Evolutionary conservation across 2,797 vertebrate genomes (phyloP), one percentile per base, ranked within the genome.

Genomic region (Poeciliopsis gracilis): DNA sequence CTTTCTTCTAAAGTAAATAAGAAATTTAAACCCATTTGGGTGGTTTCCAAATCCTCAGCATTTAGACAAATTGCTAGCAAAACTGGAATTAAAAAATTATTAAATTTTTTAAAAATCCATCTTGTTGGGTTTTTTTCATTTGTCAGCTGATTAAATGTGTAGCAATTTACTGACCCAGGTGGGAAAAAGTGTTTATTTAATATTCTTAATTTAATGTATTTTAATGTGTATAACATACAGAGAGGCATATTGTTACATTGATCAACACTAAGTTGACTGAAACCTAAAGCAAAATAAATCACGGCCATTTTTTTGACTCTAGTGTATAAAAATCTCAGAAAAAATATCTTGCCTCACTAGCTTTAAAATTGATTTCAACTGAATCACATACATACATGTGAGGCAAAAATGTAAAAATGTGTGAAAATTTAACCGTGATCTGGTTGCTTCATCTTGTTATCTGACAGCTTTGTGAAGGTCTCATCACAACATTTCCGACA

Each of bases 81-180:
- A 87, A 89, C 88, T 91, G 86, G 74, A 89, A 88, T 89, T 84
- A 72, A 76, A 82, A 92, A 92, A 91, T 92, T 89, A 88, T 78
- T 5, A 28, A 73, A 43, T 84, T 47, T 70, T 78, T 82, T 75
- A 76, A 70, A 76, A 70, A 81, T 89, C 80, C 88, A 36, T 86
- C 53, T 81, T 66, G 55, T 12, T 45, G 1, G 9, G 3, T 5
- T 23, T 59, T 75, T 75, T 55, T 20, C 36, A 36, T 55, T 55
- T 41, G 33, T 51, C 49, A 55, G 3, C 33, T 55, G 33, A 55
- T 41, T 41, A 41, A 55, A 55, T 41, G 7, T 73, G 36, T 8
- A 18, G 73, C 38, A n/a, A 43, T 59, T 43, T 57, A 28, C 16
- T 47, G 57, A 36, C 74, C 16, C 73, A 33, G 11, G n/a, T 12